Base-by-base conservation (phyloP, 2,113 vertebrate species). In the Sorex araneus region DNA sequence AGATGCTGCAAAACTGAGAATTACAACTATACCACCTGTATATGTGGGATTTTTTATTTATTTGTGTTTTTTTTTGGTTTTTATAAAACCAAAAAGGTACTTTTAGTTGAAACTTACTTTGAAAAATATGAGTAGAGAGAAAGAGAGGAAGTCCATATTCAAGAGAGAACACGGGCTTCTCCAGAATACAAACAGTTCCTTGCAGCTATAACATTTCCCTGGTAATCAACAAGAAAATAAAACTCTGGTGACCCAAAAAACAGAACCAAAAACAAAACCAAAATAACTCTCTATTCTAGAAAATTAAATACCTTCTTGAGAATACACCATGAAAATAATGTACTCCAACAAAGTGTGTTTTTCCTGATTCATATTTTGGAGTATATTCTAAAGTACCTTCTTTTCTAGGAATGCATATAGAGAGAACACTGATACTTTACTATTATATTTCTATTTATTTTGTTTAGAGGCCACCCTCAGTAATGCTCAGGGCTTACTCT, bases 1-100 rank as follows among this genome's bases (percentile, higher is more conserved):
- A 54, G 15, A 54, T 1, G 19, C 50, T 36, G 23, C 28, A 71
- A 85, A 1, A 70, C 74, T 40, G 19, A 71, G n/a, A 93, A 87
- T 75, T 64, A 64, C 85, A 93, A 93, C 67, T 93, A 9, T 40
- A 69, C 92, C 96, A 94, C 60, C 95, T 95, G 95, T 94, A 69
- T 60, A 89, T 81, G 6, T 81, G 43, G 74, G 67, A n/a, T 40
- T 40, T 54, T 54, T 18, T 54, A 9, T 54, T 54, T 54, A 7
- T 3, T n/a, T n/a, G n/a, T n/a, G n/a, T n/a, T n/a, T n/a, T 40
- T 40, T 40, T 40, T 40, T 40, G 40, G 3, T 40, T 40, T 40
- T 40, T 40, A 40, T 40, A 7, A 40, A 40, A 7, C 40, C n/a
- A n/a, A n/a, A n/a, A 40, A 4, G 40, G 40, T 40, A 40, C 4